Percentiles rank a stretch among this genome's conserved stretches.
phyloP scores from a whole-genome alignment of 2,113 vertebrate species.

The human (Homo sapiens) region GRCh38 chr14:61284501-61285000 shows the following conservation, averaged over 20 bases:
- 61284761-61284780: neutral
- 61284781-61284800: neutral
- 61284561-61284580: neutral
- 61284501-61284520: neutral
- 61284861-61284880: conserved; percentile 26
- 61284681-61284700: neutral
- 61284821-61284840: neutral
- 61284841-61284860: conserved; percentile 31
- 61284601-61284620: neutral
- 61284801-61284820: neutral
- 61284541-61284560: neutral
- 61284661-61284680: neutral
- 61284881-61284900: conserved; percentile 5
- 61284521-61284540: neutral
- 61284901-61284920: neutral
- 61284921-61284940: conserved; percentile 12
- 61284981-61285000: neutral
- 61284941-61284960: conserved; percentile 1
- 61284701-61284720: conserved; percentile 28
- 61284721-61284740: neutral
- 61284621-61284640: neutral
- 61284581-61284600: neutral
- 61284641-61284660: neutral
- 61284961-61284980: neutral
- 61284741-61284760: neutral